phyloP scores from a whole-genome alignment of 2,113 vertebrate genomes.

The Nerophis ophidion region DNA sequence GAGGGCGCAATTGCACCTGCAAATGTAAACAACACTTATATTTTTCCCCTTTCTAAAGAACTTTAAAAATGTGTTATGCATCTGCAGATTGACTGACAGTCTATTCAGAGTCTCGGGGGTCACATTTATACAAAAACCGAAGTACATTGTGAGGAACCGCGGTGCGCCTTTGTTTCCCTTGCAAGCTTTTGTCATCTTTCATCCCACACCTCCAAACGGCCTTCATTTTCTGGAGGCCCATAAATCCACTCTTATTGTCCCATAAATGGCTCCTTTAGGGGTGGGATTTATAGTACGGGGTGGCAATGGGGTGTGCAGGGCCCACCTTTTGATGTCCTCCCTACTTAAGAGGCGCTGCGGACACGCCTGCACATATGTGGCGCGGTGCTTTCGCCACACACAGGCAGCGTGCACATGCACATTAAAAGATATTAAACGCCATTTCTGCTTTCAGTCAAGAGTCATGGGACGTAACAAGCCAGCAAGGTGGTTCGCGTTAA shows the following conservation, averaged over 20 bases:
- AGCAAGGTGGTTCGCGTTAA: conserved; percentile 50
- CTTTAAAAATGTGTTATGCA: not conserved
- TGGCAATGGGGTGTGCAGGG: conserved; percentile 39
- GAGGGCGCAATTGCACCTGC: not conserved
- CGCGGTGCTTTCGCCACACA: conserved; percentile 42
- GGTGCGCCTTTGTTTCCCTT: not conserved
- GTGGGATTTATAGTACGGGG: conserved; percentile 60
- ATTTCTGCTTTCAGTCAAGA: conserved; percentile 61
- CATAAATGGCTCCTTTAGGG: conserved; percentile 67
- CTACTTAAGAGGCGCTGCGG: conserved; percentile 50
- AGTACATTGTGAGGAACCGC: no score
- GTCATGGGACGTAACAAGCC: conserved; percentile 55
- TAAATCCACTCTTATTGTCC: conserved; percentile 65
- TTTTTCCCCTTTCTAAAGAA: not conserved
- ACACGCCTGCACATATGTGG: conserved; percentile 51
- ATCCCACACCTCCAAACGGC: conserved; percentile 61
- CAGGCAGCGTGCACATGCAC: conserved; percentile 47
- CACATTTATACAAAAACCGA: not conserved
- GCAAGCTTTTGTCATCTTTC: conserved; percentile 58
- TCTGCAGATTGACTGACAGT: not conserved
- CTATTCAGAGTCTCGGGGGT: no score
- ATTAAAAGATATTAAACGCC: conserved; percentile 60
- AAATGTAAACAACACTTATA: no score
- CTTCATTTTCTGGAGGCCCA: conserved; percentile 62
- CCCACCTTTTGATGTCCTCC: conserved; percentile 61